Conservation (phyloP, 2,797 vertebrate genomes). For the Channallabes apus region DNA sequence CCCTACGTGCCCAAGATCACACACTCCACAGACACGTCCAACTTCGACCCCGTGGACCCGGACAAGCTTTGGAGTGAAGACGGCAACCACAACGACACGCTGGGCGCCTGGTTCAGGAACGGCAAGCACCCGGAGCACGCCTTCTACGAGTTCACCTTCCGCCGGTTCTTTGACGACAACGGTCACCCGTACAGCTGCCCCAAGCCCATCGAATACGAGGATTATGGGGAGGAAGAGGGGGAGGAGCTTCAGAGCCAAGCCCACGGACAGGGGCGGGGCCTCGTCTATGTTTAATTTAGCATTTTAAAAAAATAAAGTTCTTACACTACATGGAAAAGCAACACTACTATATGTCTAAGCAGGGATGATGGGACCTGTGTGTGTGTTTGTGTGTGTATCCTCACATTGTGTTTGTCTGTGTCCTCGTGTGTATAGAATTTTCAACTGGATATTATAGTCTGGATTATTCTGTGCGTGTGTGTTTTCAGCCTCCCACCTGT, state of each 20-base stretch:
- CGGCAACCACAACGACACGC: conserved; percentile 87
- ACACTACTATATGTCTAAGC: conserved; percentile 1
- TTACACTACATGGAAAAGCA: conserved; percentile 9
- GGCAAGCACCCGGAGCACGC: conserved; percentile 93
- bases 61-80: conserved; percentile 93
- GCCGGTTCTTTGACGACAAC: conserved; percentile 90
- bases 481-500: conserved; percentile 16
- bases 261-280: conserved; percentile 77
- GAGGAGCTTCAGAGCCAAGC: conserved; percentile 68
- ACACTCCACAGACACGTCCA: conserved; percentile 94
- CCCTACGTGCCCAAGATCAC: conserved; percentile 94
- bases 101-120: conserved; percentile 92
- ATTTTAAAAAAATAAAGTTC: background rate
- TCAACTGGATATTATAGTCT: background rate
- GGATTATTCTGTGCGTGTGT: conserved; percentile 11
- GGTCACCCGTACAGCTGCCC: conserved; percentile 95
- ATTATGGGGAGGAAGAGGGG: conserved; percentile 71
- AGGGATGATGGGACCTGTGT: background rate
- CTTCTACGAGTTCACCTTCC: conserved; percentile 91
- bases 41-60: conserved; percentile 97
- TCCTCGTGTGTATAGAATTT: conserved; percentile 24
- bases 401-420: background rate
- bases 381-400: too few species aligned
- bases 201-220: conserved; percentile 92
- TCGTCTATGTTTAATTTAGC: conserved; percentile 95